Evolutionary conservation across 2,797 vertebrate genomes (phyloP), one percentile per base, ranked within the genome.

Genomic region (Catamblyrhynchus diadema): DNA sequence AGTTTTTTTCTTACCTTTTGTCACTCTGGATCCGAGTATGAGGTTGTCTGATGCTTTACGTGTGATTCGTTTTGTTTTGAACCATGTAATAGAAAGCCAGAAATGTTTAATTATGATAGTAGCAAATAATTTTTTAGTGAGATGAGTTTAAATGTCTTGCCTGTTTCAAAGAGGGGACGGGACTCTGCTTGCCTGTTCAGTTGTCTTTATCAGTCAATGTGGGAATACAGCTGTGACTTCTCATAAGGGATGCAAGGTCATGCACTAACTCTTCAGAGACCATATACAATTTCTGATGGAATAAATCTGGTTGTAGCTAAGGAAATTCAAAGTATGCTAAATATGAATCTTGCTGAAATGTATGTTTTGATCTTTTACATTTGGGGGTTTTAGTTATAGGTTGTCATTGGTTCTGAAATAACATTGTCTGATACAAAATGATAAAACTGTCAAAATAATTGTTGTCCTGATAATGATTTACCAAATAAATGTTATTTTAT

Each of bases 181-280:
- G 81, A 86, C 69, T 81, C 32, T 9, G 42, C 92, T 90, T 73
- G 78, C 69, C 86, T 78, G 50, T 83, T 97, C 95, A 96, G 91
- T 97, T 97, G 94, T 92, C 87, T 97, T 95, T 83, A 95, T 94
- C 94, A 96, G 94, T 96, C 94, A 95, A 33, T 94, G 93, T 97
- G 94, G 86, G 96, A 97, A 96, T 97, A 95, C 95, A 97, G 93
- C 96, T 97, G 96, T 95, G 95, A 83, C 96, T 94, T 95, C 89
- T 97, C 94, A 81, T 95, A 97, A 96, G 80, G 72, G 87, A 96
- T 95, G 92, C 94, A 86, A 91, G 95, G 92, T 96, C 95, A 96
- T 94, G 94, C 92, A 88, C 86, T 92, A 62, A 75, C 83, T 97
- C 92, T 96, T 95, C 81, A 79, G 96, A 96, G 95, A 96, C 81